phyloP scores from a whole-genome alignment of 2,113 vertebrate genomes.

The Cacatua alba region DNA sequence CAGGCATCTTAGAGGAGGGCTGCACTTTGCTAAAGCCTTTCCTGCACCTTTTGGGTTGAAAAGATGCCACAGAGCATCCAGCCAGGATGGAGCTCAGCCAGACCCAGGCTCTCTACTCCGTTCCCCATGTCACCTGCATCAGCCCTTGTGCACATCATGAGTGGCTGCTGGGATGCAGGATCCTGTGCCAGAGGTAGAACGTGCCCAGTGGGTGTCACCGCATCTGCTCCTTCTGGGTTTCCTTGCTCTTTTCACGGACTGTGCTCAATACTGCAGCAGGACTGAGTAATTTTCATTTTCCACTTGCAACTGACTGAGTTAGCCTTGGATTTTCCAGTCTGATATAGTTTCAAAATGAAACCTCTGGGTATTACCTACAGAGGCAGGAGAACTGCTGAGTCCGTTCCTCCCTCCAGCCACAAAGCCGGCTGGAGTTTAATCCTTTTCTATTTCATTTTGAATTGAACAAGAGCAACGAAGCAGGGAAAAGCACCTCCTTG shows the following conservation, averaged over 20 bases:
- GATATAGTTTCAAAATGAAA: not conserved
- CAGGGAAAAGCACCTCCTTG: not conserved
- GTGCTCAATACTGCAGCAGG: not conserved
- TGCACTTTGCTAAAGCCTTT: not conserved
- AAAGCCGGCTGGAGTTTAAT: accelerated
- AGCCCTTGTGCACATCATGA: accelerated
- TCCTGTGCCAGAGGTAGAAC: not conserved
- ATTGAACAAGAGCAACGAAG: not conserved
- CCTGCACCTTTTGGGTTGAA: not conserved
- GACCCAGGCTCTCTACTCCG: not conserved
- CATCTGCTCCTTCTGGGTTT: not conserved
- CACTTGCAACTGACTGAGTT: not conserved
- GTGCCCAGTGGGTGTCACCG: not conserved
- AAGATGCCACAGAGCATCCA: not conserved
- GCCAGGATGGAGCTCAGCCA: not conserved
- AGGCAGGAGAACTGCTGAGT: not conserved
- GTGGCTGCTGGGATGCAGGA: not conserved
- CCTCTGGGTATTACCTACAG: not conserved
- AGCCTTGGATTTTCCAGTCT: not conserved
- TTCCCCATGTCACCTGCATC: not conserved
- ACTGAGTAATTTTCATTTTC: no score
- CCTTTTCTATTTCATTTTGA: not conserved
- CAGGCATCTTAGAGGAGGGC: accelerated
- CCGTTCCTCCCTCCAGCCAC: not conserved
- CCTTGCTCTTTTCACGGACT: accelerated